Evolutionary conservation across 2,888 invertebrate species (phyloP), one percentile per base, ranked within the genome.

Genomic region (Limnephilus lunatus): DNA sequence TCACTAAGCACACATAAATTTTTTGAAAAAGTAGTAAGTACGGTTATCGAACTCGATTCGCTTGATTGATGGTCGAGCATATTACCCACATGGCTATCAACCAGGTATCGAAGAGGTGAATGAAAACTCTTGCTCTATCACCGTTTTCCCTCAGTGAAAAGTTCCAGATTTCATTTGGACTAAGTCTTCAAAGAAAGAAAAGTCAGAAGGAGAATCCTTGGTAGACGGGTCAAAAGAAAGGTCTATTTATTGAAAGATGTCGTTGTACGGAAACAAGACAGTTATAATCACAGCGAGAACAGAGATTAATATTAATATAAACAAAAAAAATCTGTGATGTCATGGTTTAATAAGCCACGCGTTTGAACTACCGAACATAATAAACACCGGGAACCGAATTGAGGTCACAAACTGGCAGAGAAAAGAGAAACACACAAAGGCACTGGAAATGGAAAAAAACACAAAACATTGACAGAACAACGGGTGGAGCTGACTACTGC

Each of bases 401-500:
- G 85, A 39, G 85, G 85, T 85, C 39, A 85, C 35, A 32, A 85
- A 39, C 32, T 39, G 85, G 9, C n/a, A 35, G 44, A n/a, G n/a
- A n/a, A 31, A 39, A 35, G 32, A 85, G n/a, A 32, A n/a, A 82
- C 31, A 32, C 82, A 82, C 31, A 32, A 32, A 19, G 31, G 82
- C 19, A 82, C 4, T 82, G 82, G 19, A 82, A 85, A 85, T 39
- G 35, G 39, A 39, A n/a, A 85, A n/a, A 39, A n/a, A 85, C 85
- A 85, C 85, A 85, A 85, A 39, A 85, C 30, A 82, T 82, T 4
- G 82, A 82, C 85, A 85, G 35, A 85, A 85, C 35, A 39, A 85
- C 31, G 19, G 32, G 19, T 19, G 31, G 32, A 32, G 31, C 30
- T 19, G 32, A 32, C 30, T 31, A 14, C 30, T 15, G 5, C 30